A percentile compares a stretch with the other conserved stretches of the same genome.
phyloP scores from a whole-genome alignment of 1,140 invertebrate genomes.

The Papilio polytes region DNA sequence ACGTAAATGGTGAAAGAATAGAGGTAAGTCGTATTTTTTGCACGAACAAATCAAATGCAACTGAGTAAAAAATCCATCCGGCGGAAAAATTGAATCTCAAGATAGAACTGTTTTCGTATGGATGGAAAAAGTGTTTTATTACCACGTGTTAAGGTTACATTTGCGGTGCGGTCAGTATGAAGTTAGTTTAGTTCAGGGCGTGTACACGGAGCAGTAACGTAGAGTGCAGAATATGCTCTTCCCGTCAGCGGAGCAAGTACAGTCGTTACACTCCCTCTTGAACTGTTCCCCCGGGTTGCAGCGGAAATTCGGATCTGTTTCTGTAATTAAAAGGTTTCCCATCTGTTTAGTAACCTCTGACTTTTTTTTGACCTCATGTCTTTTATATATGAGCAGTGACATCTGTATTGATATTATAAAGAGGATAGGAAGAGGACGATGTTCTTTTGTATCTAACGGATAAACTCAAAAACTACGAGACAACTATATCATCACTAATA shows the following conservation, averaged over 20 bases:
- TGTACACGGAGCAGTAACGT: conserved; percentile 57
- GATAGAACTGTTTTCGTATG: background rate
- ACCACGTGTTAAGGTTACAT: conserved; percentile 25
- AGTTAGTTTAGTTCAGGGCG: background rate
- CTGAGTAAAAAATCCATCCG: background rate
- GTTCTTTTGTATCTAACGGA: too few species aligned
- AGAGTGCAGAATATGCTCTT: conserved; percentile 78
- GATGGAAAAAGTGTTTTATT: conserved; percentile 15
- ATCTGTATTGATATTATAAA: too few species aligned
- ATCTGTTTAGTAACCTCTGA: too few species aligned
- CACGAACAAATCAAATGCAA: conserved; percentile 18
- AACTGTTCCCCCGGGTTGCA: conserved; percentile 83
- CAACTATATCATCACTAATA: too few species aligned
- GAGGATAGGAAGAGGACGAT: too few species aligned
- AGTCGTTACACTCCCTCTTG: conserved; percentile 82
- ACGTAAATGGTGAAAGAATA: background rate
- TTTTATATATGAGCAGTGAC: too few species aligned
- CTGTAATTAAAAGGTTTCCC: too few species aligned
- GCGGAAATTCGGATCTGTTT: conserved; percentile 49
- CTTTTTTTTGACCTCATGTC: too few species aligned
- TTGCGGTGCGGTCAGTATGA: background rate
- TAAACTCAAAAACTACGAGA: too few species aligned
- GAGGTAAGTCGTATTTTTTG: conserved; percentile 24
- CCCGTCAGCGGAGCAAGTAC: conserved; percentile 82
- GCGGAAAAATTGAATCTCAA: too few species aligned